Percentiles rank a stretch among this genome's conserved stretches.
phyloP scores from a whole-genome alignment of 2,888 invertebrate species.

The Anticlea derivata region DNA sequence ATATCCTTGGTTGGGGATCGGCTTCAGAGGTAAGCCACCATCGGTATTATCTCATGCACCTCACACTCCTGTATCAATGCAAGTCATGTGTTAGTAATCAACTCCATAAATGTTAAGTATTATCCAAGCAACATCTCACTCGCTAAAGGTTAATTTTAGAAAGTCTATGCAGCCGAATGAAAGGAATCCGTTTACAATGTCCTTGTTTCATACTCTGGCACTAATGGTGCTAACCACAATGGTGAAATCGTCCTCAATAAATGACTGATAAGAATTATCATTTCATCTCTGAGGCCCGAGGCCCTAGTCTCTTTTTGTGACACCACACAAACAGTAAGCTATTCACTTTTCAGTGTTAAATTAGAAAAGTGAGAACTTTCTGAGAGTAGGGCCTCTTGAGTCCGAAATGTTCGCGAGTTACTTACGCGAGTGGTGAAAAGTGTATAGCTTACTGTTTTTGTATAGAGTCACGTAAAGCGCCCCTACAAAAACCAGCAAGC shows the following conservation, averaged over 20 bases:
- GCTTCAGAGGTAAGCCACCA: constrained; percentile 33
- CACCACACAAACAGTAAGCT: no score
- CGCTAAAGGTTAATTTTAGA: constrained; percentile 24
- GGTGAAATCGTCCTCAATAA: neutral
- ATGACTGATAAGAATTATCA: constrained; percentile 9
- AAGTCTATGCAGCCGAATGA: constrained; percentile 13
- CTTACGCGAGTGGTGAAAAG: no score
- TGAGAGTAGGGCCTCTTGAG: no score
- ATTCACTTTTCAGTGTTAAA: no score
- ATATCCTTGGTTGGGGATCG: constrained; percentile 50
- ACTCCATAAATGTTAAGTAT: constrained; percentile 22
- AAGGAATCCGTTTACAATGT: constrained; percentile 12
- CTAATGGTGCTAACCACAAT: neutral
- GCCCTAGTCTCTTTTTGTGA: no score
- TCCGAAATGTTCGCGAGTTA: no score
- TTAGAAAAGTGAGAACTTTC: no score
- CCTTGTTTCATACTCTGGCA: constrained; percentile 8
- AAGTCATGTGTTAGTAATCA: constrained; percentile 72
- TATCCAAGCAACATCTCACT: constrained; percentile 43
- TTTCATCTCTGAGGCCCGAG: constrained; percentile 11
- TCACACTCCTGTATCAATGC: constrained; percentile 77
- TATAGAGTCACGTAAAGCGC: no score
- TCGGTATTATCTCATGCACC: constrained; percentile 69
- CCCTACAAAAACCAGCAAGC: no score
- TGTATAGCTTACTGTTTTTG: no score